Evolutionary conservation across 2,888 invertebrate genomes (phyloP), one percentile per base, ranked within the genome.

Genomic region (Drosophila lutescens): DNA sequence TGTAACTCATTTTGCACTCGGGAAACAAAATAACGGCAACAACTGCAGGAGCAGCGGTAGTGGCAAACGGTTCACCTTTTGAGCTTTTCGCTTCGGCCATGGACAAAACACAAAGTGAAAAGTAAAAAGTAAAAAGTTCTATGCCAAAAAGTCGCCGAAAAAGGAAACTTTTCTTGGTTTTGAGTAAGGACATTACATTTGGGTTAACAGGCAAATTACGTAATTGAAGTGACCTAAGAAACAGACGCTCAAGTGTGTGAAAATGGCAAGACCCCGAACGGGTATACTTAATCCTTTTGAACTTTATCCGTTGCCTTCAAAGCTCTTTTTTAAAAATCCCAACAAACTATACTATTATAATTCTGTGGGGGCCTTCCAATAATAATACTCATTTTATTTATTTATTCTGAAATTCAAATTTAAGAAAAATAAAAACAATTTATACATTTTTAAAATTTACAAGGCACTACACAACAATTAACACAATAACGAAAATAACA

Each of bases 1-100:
- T 82, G 80, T 76, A 86, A 80, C 88, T 86, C 76, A 83, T 88
- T 88, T 88, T 86, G 69, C 78, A 86, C 84, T 85, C 65, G 77
- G 78, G 63, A 49, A 74, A 70, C 56, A 66, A 63, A 61, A 60
- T 55, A 69, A 57, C 56, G 60, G 55, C 67, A 66, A 76, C 59
- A 68, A 66, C 51, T 51, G 68, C 43, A 50, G 54, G n/a, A 50
- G 57, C 36, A 34, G 60, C 54, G 40, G 55, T 36, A 50, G 55
- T 65, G 40, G 66, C 62, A 40, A 76, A 41, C 61, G 12, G 58
- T 83, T 80, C 78, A 74, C 72, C 82, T 85, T 77, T 84, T 74
- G 41, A 67, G 60, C 49, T 50, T 54, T 70, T 54, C 53, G 51
- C 60, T 71, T 63, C 53, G 66, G 65, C 63, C 70, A 53, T 34